Percentiles rank a stretch among this genome's conserved stretches.
These are phyloP conservation scores for Catagonus wagneri DNA, from an alignment of 2,113 vertebrate genomes.

Conservation along the genomic window DNA sequence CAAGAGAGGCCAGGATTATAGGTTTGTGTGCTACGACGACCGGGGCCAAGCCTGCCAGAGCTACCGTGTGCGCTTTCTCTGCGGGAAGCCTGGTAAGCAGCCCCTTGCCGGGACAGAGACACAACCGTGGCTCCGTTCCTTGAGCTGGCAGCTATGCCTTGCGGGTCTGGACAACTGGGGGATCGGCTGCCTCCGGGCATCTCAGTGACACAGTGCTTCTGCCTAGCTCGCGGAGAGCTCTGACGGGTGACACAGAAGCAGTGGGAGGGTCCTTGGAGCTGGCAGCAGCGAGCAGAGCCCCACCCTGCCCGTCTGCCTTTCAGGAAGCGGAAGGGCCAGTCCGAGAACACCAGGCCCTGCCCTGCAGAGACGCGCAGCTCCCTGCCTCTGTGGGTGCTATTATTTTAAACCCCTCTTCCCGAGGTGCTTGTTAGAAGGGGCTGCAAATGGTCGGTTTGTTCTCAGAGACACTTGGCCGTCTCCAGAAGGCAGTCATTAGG, in stretches of 20 bases:
- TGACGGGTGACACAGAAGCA: not conserved
- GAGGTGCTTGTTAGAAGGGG: not conserved
- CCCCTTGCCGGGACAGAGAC: not conserved
- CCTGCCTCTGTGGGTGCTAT: not conserved
- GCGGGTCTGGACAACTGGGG: not conserved
- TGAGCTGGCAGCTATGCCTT: not conserved
- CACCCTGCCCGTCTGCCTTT: slow-evolving; percentile 48
- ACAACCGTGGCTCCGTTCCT: not conserved
- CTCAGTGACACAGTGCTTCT: not conserved
- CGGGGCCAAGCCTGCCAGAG: slow-evolving; percentile 92
- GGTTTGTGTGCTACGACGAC: slow-evolving; percentile 94
- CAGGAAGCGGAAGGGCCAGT: slow-evolving; percentile 10
- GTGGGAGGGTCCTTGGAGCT: slow-evolving; percentile 6
- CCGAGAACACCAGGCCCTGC: not conserved
- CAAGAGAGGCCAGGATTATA: slow-evolving; percentile 93
- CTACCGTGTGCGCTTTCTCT: slow-evolving; percentile 96
- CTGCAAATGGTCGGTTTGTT: not conserved
- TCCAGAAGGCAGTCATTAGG: slow-evolving; percentile 73
- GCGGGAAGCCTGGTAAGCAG: slow-evolving; percentile 93
- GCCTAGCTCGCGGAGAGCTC: not conserved
- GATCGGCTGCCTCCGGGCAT: not conserved
- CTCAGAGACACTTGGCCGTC: slow-evolving; percentile 44
- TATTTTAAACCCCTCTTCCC: not conserved
- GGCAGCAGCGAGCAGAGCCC: slow-evolving; percentile 31
- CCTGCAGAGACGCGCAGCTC: rapidly evolving